phyloP scores from a whole-genome alignment of 2,797 vertebrate genomes.

The Threskiornis aethiopicus region DNA sequence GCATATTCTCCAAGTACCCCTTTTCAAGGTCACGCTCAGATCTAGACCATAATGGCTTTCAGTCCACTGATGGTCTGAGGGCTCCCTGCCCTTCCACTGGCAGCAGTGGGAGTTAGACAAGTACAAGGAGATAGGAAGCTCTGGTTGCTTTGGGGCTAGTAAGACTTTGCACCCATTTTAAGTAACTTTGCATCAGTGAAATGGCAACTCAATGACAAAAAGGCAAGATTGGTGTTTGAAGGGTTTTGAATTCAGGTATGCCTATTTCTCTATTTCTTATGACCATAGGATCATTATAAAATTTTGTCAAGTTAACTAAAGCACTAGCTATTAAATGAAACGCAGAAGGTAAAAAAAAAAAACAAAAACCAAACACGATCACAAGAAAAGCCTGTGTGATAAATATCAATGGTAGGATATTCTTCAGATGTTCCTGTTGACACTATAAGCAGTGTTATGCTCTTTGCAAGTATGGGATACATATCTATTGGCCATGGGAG shows the following conservation, averaged over 20 bases:
- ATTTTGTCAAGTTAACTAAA: background rate
- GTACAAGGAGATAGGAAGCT: fast-evolving
- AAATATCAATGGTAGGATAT: background rate
- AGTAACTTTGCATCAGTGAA: background rate
- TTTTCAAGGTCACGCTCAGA: background rate
- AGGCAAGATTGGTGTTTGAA: background rate
- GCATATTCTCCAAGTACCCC: background rate
- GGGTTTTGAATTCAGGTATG: background rate
- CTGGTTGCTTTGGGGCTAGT: background rate
- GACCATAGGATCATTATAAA: fast-evolving
- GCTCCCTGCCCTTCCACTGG: background rate
- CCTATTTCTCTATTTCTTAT: background rate
- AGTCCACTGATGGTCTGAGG: background rate
- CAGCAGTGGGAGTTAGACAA: background rate
- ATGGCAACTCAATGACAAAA: background rate
- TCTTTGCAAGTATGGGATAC: background rate
- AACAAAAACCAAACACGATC: background rate
- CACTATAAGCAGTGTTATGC: background rate
- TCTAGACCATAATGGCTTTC: background rate
- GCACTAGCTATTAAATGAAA: background rate
- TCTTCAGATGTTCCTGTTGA: background rate
- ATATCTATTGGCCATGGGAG: background rate
- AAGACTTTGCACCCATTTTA: background rate
- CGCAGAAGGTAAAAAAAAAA: background rate
- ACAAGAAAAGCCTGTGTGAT: background rate